Percentiles rank a stretch among this genome's conserved stretches.
These are phyloP conservation scores for Perccottus glenii DNA, from an alignment of 2,113 vertebrate genomes.

Conservation along the genomic window DNA sequence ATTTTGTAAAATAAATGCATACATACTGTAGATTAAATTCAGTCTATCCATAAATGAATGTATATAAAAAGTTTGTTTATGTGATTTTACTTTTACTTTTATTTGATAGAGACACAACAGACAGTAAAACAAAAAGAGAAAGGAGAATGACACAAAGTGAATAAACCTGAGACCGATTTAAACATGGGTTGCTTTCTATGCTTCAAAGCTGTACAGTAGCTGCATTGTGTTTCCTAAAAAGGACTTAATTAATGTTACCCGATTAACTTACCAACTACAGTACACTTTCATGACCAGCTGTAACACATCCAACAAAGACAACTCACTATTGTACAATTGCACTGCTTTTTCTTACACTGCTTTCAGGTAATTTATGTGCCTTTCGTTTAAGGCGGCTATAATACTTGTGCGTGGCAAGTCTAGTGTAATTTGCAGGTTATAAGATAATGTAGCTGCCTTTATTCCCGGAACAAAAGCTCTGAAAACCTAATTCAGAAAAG, in stretches of 20 bases:
- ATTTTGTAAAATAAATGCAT: too few relatives aligned
- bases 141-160: too few relatives aligned
- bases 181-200: too few relatives aligned
- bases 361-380: background rate
- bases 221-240: background rate
- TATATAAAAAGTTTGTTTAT: too few relatives aligned
- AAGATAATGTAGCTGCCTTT: constrained; percentile 9
- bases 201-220: too few relatives aligned
- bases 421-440: too few relatives aligned
- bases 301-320: background rate
- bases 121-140: too few relatives aligned
- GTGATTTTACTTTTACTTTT: too few relatives aligned
- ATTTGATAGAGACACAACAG: too few relatives aligned
- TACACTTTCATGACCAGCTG: background rate
- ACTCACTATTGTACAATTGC: background rate
- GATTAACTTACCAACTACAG: background rate
- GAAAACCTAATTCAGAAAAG: constrained; percentile 7
- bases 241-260: background rate
- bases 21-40: too few relatives aligned
- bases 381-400: background rate
- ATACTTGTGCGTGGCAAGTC: background rate
- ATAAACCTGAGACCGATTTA: too few relatives aligned
- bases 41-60: too few relatives aligned
- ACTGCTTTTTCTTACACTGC: background rate
- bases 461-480: constrained; percentile 1